Percentiles rank a stretch among this genome's conserved stretches.
These are phyloP conservation scores for Coregonus ussuriensis DNA, from an alignment of 2,797 vertebrate genomes.

Conservation along the genomic window DNA sequence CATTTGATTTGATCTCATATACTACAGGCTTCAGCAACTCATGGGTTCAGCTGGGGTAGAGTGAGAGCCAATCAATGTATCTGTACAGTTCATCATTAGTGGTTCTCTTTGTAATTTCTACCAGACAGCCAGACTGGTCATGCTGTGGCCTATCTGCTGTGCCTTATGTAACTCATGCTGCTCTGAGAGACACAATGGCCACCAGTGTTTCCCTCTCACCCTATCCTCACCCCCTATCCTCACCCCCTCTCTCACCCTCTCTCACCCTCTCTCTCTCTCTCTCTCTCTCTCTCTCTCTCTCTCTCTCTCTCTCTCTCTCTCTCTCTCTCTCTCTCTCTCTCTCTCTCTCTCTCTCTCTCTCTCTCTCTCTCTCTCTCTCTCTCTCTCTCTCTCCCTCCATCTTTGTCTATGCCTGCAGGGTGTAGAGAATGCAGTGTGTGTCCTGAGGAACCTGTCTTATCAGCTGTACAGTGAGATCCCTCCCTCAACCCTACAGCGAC, in stretches of 20 bases:
- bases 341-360: too few relatives aligned
- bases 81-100: neutral
- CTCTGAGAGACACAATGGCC: neutral
- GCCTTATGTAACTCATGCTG: neutral
- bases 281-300: too few relatives aligned
- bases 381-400: too few relatives aligned
- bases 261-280: neutral
- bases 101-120: neutral
- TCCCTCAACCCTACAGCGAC: slow-evolving; percentile 79
- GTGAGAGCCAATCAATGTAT: neutral
- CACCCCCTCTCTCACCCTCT: too few relatives aligned
- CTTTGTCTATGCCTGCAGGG: slow-evolving; percentile 72
- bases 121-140: neutral
- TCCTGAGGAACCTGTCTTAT: slow-evolving; percentile 94
- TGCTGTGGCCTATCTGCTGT: slow-evolving; percentile 1
- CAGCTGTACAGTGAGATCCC: slow-evolving; percentile 92
- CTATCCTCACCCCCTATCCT: too few relatives aligned
- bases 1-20: neutral
- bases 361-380: neutral
- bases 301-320: too few relatives aligned
- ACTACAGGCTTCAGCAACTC: neutral
- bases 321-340: too few relatives aligned
- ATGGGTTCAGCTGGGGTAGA: neutral
- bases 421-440: slow-evolving; percentile 90
- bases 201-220: neutral